These are phyloP conservation scores for Bombus cullumanus DNA, from an alignment of 1,140 invertebrate species.

Conservation along the genomic window DNA sequence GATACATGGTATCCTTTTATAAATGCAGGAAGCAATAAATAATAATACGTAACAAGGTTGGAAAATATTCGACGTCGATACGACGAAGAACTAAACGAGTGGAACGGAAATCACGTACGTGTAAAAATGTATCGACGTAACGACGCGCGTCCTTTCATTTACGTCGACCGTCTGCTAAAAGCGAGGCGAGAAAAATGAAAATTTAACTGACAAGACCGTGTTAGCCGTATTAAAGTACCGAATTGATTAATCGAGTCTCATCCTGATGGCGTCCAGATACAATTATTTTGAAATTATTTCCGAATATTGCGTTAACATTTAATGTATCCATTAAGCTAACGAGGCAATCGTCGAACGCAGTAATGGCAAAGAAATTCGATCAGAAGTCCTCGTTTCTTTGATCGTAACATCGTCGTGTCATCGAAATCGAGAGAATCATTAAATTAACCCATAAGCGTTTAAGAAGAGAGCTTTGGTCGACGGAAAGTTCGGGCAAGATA, in stretches of 20 bases:
- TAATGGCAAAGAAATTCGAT: constrained; percentile 44
- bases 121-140: background rate
- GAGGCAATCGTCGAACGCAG: constrained; percentile 45
- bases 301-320: constrained; percentile 43
- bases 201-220: background rate
- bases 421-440: constrained; percentile 18
- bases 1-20: too few relatives aligned
- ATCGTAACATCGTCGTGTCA: constrained; percentile 10
- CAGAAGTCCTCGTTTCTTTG: constrained; percentile 49
- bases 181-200: background rate
- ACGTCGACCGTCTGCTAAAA: background rate
- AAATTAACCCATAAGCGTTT: constrained; percentile 24
- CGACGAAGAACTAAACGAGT: background rate
- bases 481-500: background rate
- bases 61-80: background rate
- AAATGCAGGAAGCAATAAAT: background rate
- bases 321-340: constrained; percentile 52
- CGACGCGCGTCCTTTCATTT: background rate
- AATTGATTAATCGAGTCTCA: constrained; percentile 23
- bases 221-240: constrained; percentile 16
- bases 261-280: constrained; percentile 24
- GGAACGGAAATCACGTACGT: background rate
- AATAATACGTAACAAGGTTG: background rate
- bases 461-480: too few relatives aligned
- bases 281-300: constrained; percentile 39